A percentile compares a stretch with the other conserved stretches of the same genome.
Conservation (phyloP, 2,888 invertebrate species). For the Macaria notata region DNA sequence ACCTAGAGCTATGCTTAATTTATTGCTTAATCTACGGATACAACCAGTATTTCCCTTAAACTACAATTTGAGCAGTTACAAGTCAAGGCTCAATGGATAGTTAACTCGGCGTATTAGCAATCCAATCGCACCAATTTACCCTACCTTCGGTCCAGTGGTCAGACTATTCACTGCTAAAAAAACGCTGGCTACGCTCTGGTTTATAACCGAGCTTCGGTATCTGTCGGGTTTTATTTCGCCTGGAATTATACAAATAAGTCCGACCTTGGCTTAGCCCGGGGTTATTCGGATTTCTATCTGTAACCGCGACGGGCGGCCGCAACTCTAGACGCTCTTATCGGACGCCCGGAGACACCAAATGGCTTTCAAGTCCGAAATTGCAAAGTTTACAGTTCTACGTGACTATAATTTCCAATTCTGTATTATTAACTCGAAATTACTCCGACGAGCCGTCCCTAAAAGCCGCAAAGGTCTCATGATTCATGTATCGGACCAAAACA, state of each 20-base stretch:
- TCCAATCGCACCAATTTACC: slow-evolving; percentile 1
- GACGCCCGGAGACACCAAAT: slow-evolving; percentile 41
- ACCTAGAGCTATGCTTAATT: neutral
- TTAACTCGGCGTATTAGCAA: slow-evolving; percentile 5
- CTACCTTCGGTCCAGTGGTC: neutral
- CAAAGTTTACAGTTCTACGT: slow-evolving; percentile 42
- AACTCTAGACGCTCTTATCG: slow-evolving; percentile 35
- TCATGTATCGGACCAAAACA: slow-evolving; percentile 8
- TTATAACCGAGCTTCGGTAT: slow-evolving; percentile 16
- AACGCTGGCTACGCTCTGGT: slow-evolving; percentile 4
- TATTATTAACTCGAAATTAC: slow-evolving; percentile 24
- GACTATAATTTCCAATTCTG: slow-evolving; percentile 36
- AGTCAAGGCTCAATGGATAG: slow-evolving; percentile 4
- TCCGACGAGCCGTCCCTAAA: slow-evolving; percentile 9
- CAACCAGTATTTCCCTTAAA: slow-evolving; percentile 1
- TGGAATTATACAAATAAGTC: slow-evolving; percentile 28
- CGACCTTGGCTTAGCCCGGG: slow-evolving; percentile 31
- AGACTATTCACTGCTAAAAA: slow-evolving; percentile 7
- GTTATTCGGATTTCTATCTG: slow-evolving; percentile 33
- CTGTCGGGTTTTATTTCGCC: slow-evolving; percentile 22
- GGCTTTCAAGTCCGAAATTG: slow-evolving; percentile 46
- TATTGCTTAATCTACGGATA: neutral
- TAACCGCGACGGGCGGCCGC: slow-evolving; percentile 28
- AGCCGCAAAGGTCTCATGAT: slow-evolving; percentile 6
- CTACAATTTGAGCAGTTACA: slow-evolving; percentile 4